Evolutionary conservation across 2,113 vertebrate genomes (phyloP).

Genomic region (Cnemophilus loriae): DNA sequence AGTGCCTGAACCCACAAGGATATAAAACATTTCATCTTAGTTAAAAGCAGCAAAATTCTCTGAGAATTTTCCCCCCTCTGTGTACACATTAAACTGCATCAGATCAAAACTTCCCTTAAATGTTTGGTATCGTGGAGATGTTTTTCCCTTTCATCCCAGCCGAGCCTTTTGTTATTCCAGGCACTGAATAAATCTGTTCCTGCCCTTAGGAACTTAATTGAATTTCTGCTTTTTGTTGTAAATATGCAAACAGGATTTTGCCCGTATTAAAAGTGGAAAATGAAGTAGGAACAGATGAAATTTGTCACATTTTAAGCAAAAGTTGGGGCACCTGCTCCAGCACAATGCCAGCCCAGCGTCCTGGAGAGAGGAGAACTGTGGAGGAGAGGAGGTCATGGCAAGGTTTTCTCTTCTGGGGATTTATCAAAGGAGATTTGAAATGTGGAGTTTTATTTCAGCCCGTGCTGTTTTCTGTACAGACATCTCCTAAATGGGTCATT

Average conservation of each 20-base stretch:
- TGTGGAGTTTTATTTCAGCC: not conserved
- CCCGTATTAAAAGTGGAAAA: not conserved
- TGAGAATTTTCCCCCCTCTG: not conserved
- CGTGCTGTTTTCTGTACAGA: not conserved
- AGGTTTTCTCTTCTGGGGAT: not conserved
- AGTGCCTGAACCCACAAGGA: not conserved
- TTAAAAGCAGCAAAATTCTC: not conserved
- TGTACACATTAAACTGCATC: not conserved
- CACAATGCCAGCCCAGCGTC: not conserved
- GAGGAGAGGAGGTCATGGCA: not conserved
- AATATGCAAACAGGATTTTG: not conserved
- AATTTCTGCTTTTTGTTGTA: not conserved
- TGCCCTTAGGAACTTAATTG: not conserved
- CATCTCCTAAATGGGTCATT: not conserved
- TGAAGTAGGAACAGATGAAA: not conserved
- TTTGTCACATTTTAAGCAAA: not conserved
- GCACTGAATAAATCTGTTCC: not conserved
- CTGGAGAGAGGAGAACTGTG: not conserved
- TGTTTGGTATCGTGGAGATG: not conserved
- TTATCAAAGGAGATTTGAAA: not conserved
- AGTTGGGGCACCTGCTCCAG: not conserved
- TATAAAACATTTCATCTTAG: not conserved
- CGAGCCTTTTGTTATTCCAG: conserved; percentile 5
- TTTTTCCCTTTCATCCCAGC: not conserved
- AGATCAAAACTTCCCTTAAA: not conserved